Conservation (phyloP, 2,113 vertebrate species). For the Vulpes vulpes region DNA sequence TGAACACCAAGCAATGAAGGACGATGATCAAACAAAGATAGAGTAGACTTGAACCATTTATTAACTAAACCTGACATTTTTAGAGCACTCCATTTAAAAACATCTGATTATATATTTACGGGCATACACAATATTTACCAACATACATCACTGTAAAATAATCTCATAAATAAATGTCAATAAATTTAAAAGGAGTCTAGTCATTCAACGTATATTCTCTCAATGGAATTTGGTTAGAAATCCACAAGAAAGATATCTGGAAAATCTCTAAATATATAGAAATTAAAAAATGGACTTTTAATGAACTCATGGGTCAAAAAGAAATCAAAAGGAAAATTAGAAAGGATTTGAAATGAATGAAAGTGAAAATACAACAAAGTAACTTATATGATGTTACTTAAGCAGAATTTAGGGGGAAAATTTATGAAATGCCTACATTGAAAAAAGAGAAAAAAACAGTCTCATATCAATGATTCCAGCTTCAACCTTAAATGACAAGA, state of each 20-base stretch:
- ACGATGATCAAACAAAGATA: neutral
- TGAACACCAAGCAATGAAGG: neutral
- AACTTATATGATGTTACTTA: neutral
- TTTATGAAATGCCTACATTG: neutral
- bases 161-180: neutral
- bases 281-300: neutral
- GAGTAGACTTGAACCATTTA: neutral
- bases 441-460: neutral
- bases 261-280: neutral
- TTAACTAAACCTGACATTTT: neutral
- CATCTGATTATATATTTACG: neutral
- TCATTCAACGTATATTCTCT: neutral
- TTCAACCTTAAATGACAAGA: neutral
- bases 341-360: neutral
- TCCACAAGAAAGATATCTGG: neutral
- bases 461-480: neutral
- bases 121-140: neutral
- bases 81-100: neutral
- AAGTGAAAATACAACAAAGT: conserved; percentile 41
- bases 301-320: conserved; percentile 15
- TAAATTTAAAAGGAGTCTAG: conserved; percentile 8
- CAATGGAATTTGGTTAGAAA: conserved; percentile 6
- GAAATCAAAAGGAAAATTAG: conserved; percentile 8
- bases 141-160: neutral
- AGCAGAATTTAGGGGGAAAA: neutral